Percentiles rank a stretch among this genome's conserved stretches.
Evolutionary conservation across 1,140 invertebrate species (phyloP).

Genomic region (Glossosoma conforme): DNA sequence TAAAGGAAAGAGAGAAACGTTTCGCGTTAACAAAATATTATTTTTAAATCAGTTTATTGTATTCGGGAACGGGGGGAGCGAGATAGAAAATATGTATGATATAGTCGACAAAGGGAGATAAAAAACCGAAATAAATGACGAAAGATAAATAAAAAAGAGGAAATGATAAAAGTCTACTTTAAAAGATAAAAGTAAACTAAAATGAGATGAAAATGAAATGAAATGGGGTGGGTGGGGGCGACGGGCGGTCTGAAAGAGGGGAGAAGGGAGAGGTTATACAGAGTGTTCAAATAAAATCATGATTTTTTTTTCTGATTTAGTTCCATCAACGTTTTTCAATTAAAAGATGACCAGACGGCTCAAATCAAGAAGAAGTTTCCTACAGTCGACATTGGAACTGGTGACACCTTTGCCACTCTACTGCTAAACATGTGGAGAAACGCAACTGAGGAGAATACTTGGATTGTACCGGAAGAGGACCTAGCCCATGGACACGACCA

Average conservation of each 20-base stretch:
- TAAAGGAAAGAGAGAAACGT: conserved; percentile 3
- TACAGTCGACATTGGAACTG: no score
- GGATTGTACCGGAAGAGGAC: no score
- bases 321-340: no score
- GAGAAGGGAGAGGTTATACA: not conserved
- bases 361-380: no score
- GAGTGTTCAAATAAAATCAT: conserved; percentile 6
- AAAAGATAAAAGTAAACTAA: conserved; percentile 33
- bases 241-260: no score
- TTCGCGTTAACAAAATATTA: conserved; percentile 24
- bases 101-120: conserved; percentile 19
- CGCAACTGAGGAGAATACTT: no score
- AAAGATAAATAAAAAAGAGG: conserved; percentile 33
- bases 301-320: no score
- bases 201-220: conserved; percentile 33
- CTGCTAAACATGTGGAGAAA: no score
- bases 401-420: no score
- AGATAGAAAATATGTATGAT: conserved; percentile 7
- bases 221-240: conserved; percentile 22
- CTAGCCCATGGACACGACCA: no score
- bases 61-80: conserved; percentile 8
- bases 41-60: conserved; percentile 27
- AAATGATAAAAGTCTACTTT: conserved; percentile 33
- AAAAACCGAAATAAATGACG: conserved; percentile 30
- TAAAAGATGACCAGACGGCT: no score